Conservation (phyloP, 2,888 invertebrate genomes). For the Drosophila longiperda region DNA sequence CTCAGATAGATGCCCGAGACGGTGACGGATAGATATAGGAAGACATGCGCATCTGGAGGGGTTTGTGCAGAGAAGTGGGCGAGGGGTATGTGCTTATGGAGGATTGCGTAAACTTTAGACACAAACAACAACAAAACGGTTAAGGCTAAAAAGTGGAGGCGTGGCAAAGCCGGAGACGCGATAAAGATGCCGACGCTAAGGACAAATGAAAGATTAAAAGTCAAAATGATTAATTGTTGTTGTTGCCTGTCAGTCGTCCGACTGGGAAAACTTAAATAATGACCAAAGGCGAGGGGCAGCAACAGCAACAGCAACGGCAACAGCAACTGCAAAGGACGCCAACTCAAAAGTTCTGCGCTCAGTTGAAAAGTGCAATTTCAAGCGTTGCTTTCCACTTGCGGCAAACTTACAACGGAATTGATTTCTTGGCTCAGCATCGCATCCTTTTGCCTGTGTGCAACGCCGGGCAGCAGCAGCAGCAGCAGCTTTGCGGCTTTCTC, state of each 20-base stretch:
- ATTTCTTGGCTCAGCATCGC: constrained; percentile 24
- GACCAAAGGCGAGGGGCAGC: constrained; percentile 27
- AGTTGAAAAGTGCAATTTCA: constrained; percentile 41
- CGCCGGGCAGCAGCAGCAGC: constrained; percentile 26
- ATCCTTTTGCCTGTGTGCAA: neutral
- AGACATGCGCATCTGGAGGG: constrained; percentile 13
- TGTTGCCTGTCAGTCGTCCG: constrained; percentile 27
- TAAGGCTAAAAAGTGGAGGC: constrained; percentile 39
- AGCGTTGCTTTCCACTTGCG: constrained; percentile 33
- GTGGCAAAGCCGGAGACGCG: constrained; percentile 54
- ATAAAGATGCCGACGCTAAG: constrained; percentile 62
- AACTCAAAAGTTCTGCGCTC: constrained; percentile 17
- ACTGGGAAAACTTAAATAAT: constrained; percentile 52
- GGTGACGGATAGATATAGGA: constrained; percentile 41
- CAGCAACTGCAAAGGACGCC: constrained; percentile 33
- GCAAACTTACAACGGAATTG: constrained; percentile 47
- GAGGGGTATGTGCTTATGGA: neutral
- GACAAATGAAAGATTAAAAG: constrained; percentile 75
- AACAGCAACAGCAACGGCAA: neutral
- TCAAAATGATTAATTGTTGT: constrained; percentile 72
- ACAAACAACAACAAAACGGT: constrained; percentile 54
- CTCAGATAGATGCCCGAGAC: constrained; percentile 48
- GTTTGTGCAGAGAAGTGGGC: neutral
- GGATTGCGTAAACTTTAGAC: constrained; percentile 59
- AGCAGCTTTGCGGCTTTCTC: constrained; percentile 41